Percentiles rank a stretch among this genome's conserved stretches.
Evolutionary conservation across 2,113 vertebrate species (phyloP).

Genomic region (Maylandia zebra): DNA sequence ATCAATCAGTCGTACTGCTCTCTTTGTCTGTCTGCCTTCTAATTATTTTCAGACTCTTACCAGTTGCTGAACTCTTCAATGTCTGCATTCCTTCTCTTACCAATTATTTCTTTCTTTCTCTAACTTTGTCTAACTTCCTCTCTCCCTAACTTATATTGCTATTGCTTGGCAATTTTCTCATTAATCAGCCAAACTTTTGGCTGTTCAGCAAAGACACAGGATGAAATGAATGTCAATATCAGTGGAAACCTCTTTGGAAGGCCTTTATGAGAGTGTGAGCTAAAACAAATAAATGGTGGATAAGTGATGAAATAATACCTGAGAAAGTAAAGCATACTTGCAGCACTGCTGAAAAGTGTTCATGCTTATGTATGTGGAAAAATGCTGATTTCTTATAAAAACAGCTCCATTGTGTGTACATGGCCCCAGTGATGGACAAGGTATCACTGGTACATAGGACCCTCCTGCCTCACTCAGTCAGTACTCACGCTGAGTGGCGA

Average conservation of each 20-base stretch:
- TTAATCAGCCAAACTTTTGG: neutral
- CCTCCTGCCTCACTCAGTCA: conserved; percentile 19
- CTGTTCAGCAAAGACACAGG: neutral
- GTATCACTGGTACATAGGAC: neutral
- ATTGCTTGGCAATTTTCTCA: neutral
- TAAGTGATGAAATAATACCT: neutral
- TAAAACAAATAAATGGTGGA: neutral
- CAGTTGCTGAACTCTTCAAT: neutral
- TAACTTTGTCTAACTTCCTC: neutral
- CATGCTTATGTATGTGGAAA: neutral
- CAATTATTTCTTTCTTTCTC: neutral
- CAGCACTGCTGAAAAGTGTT: neutral
- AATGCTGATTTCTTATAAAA: neutral
- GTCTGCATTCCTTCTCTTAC: neutral
- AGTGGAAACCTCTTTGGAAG: neutral
- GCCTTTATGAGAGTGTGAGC: neutral
- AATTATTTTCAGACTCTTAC: conserved; percentile 31
- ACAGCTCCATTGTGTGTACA: neutral
- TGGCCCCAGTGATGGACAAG: conserved; percentile 39
- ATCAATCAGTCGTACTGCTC: neutral
- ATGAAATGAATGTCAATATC: neutral
- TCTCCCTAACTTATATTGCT: neutral
- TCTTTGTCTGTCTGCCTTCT: neutral
- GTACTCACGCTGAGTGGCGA: conserved; percentile 25
- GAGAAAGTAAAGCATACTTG: neutral